Evolutionary conservation across 2,888 invertebrate genomes (phyloP).

Genomic region (Acanthosoma haemorrhoidale): DNA sequence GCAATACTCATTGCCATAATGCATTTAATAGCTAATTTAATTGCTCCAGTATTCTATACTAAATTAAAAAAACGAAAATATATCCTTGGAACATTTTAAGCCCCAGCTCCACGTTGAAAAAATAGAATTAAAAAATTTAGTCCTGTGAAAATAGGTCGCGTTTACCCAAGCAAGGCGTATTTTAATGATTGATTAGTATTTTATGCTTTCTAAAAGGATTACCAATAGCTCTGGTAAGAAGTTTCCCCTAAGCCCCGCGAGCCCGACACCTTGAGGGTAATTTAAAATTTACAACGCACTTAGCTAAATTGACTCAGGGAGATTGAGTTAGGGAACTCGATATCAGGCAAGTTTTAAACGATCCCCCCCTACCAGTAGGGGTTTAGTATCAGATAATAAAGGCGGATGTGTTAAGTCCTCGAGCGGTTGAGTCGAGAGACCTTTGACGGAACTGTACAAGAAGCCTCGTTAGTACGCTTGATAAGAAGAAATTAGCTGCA

Average conservation of each 20-base stretch:
- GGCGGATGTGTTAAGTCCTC: not conserved
- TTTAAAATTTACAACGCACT: conserved; percentile 14
- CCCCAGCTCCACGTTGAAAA: too few species aligned
- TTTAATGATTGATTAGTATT: conserved; percentile 8
- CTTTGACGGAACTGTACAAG: not conserved
- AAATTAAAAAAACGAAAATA: too few species aligned
- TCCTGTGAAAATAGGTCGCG: too few species aligned
- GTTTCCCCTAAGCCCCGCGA: not conserved
- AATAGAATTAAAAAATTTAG: too few species aligned
- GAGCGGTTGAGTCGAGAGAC: too few species aligned
- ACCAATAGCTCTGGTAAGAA: not conserved
- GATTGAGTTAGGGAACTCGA: not conserved
- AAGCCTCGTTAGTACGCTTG: not conserved
- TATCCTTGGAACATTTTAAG: too few species aligned
- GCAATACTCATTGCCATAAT: too few species aligned
- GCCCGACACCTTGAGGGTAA: not conserved
- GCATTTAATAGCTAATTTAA: too few species aligned
- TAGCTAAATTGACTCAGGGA: not conserved
- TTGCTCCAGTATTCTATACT: too few species aligned
- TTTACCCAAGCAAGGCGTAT: not conserved
- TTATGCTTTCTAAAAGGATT: not conserved
- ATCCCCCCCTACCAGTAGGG: too few species aligned
- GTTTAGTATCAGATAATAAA: conserved; percentile 10
- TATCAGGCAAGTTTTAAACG: conserved; percentile 10
- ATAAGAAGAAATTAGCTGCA: conserved; percentile 2